Evolutionary conservation across 2,888 invertebrate species (phyloP).

Genomic region (Drosophila algonquin): DNA sequence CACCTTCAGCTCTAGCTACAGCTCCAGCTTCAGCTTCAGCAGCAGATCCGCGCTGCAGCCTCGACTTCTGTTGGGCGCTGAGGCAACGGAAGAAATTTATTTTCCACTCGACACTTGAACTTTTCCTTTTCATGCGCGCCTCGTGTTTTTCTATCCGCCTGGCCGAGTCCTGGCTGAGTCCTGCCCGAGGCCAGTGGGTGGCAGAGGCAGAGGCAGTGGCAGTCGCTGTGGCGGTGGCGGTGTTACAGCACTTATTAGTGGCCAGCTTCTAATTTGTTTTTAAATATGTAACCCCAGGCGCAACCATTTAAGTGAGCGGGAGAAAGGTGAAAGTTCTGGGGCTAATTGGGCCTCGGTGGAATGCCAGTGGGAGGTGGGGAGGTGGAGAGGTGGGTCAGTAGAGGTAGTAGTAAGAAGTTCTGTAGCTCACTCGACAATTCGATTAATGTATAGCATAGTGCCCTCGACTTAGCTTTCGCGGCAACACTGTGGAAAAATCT

Average conservation of each 20-base stretch:
- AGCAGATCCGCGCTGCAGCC: background rate
- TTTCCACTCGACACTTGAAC: conserved; percentile 57
- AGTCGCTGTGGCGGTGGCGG: background rate
- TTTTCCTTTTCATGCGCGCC: conserved; percentile 33
- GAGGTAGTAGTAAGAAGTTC: background rate
- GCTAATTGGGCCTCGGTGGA: background rate
- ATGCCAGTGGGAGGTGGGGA: background rate
- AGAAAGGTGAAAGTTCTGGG: background rate
- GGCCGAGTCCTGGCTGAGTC: background rate
- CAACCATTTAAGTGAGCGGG: conserved; percentile 30
- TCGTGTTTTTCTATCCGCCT: conserved; percentile 6
- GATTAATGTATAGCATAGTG: background rate
- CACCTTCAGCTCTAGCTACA: background rate
- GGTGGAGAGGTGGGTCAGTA: too few species aligned
- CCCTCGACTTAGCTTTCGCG: too few species aligned
- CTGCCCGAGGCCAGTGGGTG: conserved; percentile 2
- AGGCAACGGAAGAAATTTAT: conserved; percentile 59
- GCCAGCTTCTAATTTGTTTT: conserved; percentile 55
- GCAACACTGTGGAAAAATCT: too few species aligned
- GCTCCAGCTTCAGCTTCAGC: background rate
- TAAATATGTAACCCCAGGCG: conserved; percentile 33
- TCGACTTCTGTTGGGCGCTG: conserved; percentile 3
- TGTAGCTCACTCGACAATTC: background rate
- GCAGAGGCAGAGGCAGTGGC: background rate
- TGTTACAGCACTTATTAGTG: conserved; percentile 41